These are phyloP conservation scores for Hycleus cichorii DNA, from an alignment of 1,140 invertebrate genomes.

Conservation along the genomic window DNA sequence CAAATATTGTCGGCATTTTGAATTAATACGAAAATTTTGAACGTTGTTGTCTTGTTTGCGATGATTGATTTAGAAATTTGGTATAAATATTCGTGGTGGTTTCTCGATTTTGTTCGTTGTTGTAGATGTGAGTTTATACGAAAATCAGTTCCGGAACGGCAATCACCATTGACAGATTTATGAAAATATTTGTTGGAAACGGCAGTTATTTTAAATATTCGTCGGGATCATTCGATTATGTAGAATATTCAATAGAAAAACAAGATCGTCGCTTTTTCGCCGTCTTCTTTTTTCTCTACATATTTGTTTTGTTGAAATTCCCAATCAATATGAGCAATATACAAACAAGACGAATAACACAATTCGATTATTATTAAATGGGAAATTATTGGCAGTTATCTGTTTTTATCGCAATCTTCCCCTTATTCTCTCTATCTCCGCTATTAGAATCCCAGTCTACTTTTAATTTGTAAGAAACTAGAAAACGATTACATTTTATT, in stretches of 20 bases:
- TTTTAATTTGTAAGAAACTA: constrained; percentile 10
- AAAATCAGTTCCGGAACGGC: constrained; percentile 35
- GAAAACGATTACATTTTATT: constrained; percentile 38
- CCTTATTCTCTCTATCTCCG: too few species aligned
- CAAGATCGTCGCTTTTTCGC: constrained; percentile 17
- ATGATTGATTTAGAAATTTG: background rate
- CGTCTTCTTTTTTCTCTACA: too few species aligned
- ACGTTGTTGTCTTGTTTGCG: background rate
- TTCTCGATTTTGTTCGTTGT: background rate
- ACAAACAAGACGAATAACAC: too few species aligned
- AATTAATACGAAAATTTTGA: constrained; percentile 12
- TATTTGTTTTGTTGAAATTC: too few species aligned
- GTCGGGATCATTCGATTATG: constrained; percentile 41
- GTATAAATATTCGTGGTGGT: too few species aligned
- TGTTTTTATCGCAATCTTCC: too few species aligned
- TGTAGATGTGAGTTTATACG: constrained; percentile 20
- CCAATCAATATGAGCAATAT: too few species aligned
- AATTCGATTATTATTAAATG: too few species aligned
- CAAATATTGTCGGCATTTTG: constrained; percentile 26
- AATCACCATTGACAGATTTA: constrained; percentile 43
- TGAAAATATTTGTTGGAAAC: constrained; percentile 43
- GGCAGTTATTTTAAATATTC: constrained; percentile 43
- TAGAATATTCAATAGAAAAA: constrained; percentile 35
- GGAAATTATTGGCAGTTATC: too few species aligned
- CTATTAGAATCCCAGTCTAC: constrained; percentile 1